These are phyloP conservation scores for Crotophaga sulcirostris DNA, from an alignment of 2,113 vertebrate species.

Conservation along the genomic window DNA sequence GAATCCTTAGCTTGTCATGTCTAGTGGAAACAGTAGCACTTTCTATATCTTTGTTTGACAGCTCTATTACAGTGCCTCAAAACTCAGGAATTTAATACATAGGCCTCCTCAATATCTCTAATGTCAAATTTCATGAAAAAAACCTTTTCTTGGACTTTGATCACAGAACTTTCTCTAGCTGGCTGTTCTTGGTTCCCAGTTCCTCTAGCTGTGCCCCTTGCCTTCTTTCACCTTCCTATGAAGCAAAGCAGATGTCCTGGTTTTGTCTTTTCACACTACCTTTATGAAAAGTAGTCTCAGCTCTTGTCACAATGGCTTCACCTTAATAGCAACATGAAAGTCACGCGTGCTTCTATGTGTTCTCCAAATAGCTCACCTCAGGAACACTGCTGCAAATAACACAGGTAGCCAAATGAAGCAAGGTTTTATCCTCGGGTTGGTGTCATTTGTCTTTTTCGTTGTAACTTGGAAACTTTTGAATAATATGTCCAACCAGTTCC, in stretches of 20 bases:
- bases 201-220: constrained; percentile 49
- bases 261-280: constrained; percentile 58
- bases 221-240: constrained; percentile 48
- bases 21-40: constrained; percentile 59
- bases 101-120: constrained; percentile 62
- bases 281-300: constrained; percentile 36
- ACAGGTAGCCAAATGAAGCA: constrained; percentile 23
- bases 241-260: constrained; percentile 35
- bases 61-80: constrained; percentile 64
- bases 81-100: constrained; percentile 66
- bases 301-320: constrained; percentile 55
- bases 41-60: constrained; percentile 66
- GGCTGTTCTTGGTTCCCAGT: constrained; percentile 39
- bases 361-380: constrained; percentile 51
- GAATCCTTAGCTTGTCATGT: constrained; percentile 69
- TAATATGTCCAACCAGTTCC: constrained; percentile 9
- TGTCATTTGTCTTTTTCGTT: constrained; percentile 21
- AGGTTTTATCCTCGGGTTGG: constrained; percentile 52
- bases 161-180: constrained; percentile 56
- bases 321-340: constrained; percentile 60
- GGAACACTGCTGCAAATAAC: constrained; percentile 6
- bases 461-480: constrained; percentile 30
- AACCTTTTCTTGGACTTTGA: constrained; percentile 54
- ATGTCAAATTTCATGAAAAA: constrained; percentile 48
- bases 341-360: constrained; percentile 13